Conservation (phyloP, 2,113 vertebrate species). For the Scortum barcoo region DNA sequence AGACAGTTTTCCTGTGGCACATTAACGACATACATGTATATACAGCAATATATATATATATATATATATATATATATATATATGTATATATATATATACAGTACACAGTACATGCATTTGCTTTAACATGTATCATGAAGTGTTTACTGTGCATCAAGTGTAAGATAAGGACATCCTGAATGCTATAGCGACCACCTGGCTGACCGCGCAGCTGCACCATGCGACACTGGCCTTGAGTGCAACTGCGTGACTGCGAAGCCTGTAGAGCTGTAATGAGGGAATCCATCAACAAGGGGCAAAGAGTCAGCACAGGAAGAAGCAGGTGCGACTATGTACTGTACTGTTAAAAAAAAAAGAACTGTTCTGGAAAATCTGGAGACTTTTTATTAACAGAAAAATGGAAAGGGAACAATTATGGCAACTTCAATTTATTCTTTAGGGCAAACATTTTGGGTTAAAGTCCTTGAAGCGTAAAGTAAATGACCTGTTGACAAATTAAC, state of each 20-base stretch:
- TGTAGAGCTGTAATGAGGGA: slow-evolving; percentile 69
- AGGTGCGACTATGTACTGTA: slow-evolving; percentile 60
- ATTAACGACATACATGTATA: not conserved
- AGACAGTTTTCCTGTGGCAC: not conserved
- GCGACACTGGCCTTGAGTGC: slow-evolving; percentile 46
- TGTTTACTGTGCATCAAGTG: slow-evolving; percentile 47
- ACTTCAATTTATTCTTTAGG: slow-evolving; percentile 43
- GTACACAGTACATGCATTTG: slow-evolving; percentile 24
- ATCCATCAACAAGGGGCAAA: slow-evolving; percentile 73
- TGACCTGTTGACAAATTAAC: slow-evolving; percentile 65
- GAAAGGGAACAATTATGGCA: slow-evolving; percentile 35
- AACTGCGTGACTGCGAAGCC: slow-evolving; percentile 59
- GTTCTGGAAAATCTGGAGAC: slow-evolving; percentile 36
- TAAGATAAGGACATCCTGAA: slow-evolving; percentile 34
- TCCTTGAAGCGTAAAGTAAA: slow-evolving; percentile 33
- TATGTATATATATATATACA: not conserved
- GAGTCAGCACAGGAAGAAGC: slow-evolving; percentile 57
- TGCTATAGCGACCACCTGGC: slow-evolving; percentile 52
- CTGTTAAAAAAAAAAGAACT: not conserved
- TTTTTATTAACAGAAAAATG: slow-evolving; percentile 7
- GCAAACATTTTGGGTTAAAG: slow-evolving; percentile 29
- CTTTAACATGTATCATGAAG: slow-evolving; percentile 6
- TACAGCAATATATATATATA: too few relatives aligned
- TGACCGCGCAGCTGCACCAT: slow-evolving; percentile 68
- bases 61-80: not conserved